A percentile compares a stretch with the other conserved stretches of the same genome.
Evolutionary conservation across 1,140 invertebrate genomes (phyloP).

Genomic region (Uloborus diversus): DNA sequence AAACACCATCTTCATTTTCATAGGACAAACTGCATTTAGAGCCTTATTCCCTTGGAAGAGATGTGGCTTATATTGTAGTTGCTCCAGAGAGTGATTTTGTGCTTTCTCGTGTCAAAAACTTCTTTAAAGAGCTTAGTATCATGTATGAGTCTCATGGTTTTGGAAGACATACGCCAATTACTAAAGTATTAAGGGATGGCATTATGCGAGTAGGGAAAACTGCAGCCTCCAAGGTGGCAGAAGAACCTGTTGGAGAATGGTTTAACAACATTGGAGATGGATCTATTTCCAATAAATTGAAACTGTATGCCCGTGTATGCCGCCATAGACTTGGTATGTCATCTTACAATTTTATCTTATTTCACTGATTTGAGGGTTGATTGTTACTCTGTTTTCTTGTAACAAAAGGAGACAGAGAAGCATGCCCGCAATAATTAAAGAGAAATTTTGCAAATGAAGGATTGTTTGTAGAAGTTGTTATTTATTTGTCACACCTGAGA

Average conservation of each 20-base stretch:
- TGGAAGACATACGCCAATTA: slow-evolving; percentile 59
- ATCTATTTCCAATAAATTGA: slow-evolving; percentile 80
- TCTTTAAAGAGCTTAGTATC: slow-evolving; percentile 91
- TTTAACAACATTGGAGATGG: slow-evolving; percentile 79
- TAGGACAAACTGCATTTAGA: slow-evolving; percentile 88
- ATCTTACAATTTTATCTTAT: too few relatives aligned
- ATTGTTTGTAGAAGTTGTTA: too few relatives aligned
- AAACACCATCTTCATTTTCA: neutral
- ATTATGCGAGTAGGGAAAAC: slow-evolving; percentile 85
- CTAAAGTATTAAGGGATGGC: slow-evolving; percentile 68
- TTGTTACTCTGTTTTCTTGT: too few relatives aligned
- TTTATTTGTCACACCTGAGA: too few relatives aligned
- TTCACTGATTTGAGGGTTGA: neutral
- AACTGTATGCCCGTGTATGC: slow-evolving; percentile 61
- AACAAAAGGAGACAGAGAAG: too few relatives aligned
- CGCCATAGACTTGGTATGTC: slow-evolving; percentile 39
- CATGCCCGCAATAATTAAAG: too few relatives aligned
- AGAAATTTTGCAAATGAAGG: too few relatives aligned
- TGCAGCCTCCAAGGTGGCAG: slow-evolving; percentile 71
- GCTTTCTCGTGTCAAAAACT: slow-evolving; percentile 78
- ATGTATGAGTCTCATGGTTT: slow-evolving; percentile 80
- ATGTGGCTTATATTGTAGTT: slow-evolving; percentile 93
- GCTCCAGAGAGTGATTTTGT: slow-evolving; percentile 90
- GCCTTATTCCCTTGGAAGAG: slow-evolving; percentile 90
- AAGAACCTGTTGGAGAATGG: slow-evolving; percentile 88